These are phyloP conservation scores for Anabas testudineus DNA, from an alignment of 2,797 vertebrate genomes.

Conservation along the genomic window DNA sequence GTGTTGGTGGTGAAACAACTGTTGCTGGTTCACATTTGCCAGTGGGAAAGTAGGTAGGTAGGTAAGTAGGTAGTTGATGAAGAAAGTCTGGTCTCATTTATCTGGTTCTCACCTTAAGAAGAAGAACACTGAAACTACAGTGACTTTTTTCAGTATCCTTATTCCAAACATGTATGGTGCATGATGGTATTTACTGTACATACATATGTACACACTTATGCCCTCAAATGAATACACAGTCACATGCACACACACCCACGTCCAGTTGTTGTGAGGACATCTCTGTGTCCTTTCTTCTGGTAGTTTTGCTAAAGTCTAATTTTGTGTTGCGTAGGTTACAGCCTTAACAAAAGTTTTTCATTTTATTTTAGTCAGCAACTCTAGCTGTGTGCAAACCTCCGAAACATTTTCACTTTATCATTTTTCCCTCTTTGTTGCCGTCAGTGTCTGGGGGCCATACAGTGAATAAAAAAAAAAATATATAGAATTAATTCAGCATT, in stretches of 20 bases:
- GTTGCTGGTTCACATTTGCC: too few species aligned
- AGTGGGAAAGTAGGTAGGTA: too few species aligned
- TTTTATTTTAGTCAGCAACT: not conserved
- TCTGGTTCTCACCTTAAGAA: too few species aligned
- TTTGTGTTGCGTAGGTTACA: conserved; percentile 42
- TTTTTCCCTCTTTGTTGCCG: not conserved
- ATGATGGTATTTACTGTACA: too few species aligned
- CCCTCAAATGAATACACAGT: not conserved
- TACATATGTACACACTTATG: too few species aligned
- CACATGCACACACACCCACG: not conserved
- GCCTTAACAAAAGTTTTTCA: conserved; percentile 2
- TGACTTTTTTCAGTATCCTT: too few species aligned
- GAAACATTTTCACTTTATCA: conserved; percentile 5
- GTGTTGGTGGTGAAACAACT: too few species aligned
- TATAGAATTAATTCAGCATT: conserved; percentile 18
- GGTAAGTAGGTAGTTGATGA: too few species aligned
- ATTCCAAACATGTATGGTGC: too few species aligned
- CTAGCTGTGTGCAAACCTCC: not conserved
- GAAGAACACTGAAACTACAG: too few species aligned
- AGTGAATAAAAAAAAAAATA: conserved; percentile 24
- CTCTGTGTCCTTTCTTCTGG: not conserved
- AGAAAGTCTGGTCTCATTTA: too few species aligned
- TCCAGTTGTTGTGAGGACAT: not conserved
- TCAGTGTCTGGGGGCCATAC: not conserved
- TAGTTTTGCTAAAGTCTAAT: conserved; percentile 21